These are phyloP conservation scores for Drosophila sulfurigaster DNA, from an alignment of 1,140 invertebrate species.

Conservation along the genomic window DNA sequence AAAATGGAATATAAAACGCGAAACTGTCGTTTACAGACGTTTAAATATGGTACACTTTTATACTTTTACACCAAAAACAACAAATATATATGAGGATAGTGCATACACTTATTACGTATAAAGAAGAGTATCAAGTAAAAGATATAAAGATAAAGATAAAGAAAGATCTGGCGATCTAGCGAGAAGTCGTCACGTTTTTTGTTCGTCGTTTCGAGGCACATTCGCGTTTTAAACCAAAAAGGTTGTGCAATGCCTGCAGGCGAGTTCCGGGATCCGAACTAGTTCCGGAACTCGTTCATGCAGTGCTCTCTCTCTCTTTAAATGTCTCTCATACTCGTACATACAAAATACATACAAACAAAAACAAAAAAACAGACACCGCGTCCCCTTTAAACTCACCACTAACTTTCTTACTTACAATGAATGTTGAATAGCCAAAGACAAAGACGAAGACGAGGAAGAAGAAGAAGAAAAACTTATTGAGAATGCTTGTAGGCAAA, in stretches of 20 bases:
- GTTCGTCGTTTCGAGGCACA: constrained; percentile 64
- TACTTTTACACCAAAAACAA: constrained; percentile 80
- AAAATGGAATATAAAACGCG: constrained; percentile 50
- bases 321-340: constrained; percentile 61
- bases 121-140: constrained; percentile 21
- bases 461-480: constrained; percentile 7
- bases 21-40: constrained; percentile 20
- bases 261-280: constrained; percentile 24
- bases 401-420: constrained; percentile 18
- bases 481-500: constrained; percentile 48
- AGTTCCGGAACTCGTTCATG: constrained; percentile 28
- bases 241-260: constrained; percentile 77
- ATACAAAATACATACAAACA: constrained; percentile 31
- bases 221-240: constrained; percentile 76
- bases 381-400: constrained; percentile 27
- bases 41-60: constrained; percentile 79
- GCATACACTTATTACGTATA: constrained; percentile 33
- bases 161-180: constrained; percentile 33
- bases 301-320: constrained; percentile 71
- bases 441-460: not conserved
- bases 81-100: constrained; percentile 50
- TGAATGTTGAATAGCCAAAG: constrained; percentile 51
- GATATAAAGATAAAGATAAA: not conserved
- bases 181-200: constrained; percentile 37
- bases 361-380: constrained; percentile 9